Conservation (phyloP, 2,113 vertebrate species). For the Nothocercus julius region DNA sequence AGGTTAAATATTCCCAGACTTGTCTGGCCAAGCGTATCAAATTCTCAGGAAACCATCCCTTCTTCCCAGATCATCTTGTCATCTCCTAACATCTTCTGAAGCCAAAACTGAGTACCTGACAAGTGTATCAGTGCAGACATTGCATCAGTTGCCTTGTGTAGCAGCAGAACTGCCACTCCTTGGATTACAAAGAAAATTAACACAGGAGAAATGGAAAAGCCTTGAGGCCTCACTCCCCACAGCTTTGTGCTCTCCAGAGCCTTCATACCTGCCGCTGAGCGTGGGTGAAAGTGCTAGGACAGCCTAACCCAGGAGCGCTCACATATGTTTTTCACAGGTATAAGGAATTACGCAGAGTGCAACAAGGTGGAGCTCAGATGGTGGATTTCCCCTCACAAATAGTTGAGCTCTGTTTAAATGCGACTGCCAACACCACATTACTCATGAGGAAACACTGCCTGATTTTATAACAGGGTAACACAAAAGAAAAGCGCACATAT, state of each 20-base stretch:
- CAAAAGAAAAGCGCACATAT: not conserved
- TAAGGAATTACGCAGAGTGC: not conserved
- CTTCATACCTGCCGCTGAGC: not conserved
- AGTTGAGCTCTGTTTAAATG: not conserved
- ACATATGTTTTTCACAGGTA: not conserved
- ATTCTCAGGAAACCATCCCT: not conserved
- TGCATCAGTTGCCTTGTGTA: not conserved
- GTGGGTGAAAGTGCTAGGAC: accelerated
- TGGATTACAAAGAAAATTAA: not conserved
- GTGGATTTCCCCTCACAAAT: not conserved
- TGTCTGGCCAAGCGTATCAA: not conserved
- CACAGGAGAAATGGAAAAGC: not conserved
- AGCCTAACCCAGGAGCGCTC: not conserved
- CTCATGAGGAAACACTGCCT: not conserved
- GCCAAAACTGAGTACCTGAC: accelerated
- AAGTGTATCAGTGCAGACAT: not conserved
- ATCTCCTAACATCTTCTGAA: not conserved
- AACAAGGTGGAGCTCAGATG: not conserved
- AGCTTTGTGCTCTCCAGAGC: not conserved
- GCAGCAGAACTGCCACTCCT: not conserved
- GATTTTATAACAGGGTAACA: not conserved
- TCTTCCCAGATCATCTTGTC: not conserved
- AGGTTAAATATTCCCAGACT: not conserved
- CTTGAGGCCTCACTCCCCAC: not conserved
- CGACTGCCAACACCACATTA: not conserved